Base-by-base conservation (phyloP, 2,797 vertebrate genomes). In the Carapus acus region DNA sequence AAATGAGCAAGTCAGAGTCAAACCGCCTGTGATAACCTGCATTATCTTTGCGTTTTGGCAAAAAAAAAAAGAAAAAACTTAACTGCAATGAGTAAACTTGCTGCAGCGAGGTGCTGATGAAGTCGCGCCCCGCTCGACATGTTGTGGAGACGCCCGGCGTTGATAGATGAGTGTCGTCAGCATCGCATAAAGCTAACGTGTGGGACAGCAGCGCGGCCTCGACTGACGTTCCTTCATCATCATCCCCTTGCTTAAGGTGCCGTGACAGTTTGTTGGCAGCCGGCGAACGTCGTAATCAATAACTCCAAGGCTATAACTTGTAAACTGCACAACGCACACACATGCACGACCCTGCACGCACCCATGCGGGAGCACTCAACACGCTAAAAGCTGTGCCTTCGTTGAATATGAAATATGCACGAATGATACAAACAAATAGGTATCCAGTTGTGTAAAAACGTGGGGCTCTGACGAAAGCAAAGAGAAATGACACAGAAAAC, bases 11-110 rank as follows among this genome's bases (percentile, higher is more conserved):
- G 54, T 56, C 58, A 70, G 71, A 73, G 66, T 71, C 60, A 63
- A 69, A 48, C 21, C 54, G 36, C 48, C 48, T 69, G 77, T 76
- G 78, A 82, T 80, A 67, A 74, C 58, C 47, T 61, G 50, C 73
- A 69, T 74, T 71, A 78, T 60, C 19, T 61, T 61, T 63, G 49
- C 34, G 58, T 50, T 75, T 53, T 73, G 42, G 67, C 72, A 62
- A 73, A 48, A 62, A 41, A 45, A 62, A 48, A 17, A n/a, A 38
- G 36, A 48, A 64, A 65, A 54, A 67, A 50, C 52, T 38, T n/a
- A n/a, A n/a, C n/a, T n/a, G n/a, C n/a, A n/a, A n/a, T n/a, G n/a
- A n/a, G n/a, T n/a, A n/a, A n/a, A n/a, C n/a, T n/a, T n/a, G n/a
- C n/a, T n/a, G n/a, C n/a, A n/a, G n/a, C n/a, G n/a, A n/a, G n/a